phyloP scores from a whole-genome alignment of 2,888 invertebrate genomes.

The Embidobia sp. region DNA sequence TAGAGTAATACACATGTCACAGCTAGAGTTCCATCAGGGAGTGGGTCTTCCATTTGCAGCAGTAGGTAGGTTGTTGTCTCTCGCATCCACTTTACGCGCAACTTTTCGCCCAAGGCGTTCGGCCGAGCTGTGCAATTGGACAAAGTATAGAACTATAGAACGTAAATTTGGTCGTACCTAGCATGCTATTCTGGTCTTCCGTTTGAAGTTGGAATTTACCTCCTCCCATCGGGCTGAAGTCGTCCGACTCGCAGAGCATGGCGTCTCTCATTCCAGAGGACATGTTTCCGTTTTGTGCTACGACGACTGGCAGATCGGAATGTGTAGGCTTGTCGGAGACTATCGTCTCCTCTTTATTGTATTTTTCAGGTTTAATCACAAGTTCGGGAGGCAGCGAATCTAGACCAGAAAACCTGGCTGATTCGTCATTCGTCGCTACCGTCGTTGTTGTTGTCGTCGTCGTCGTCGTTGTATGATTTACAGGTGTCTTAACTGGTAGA shows the following conservation, averaged over 20 bases:
- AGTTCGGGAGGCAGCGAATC: constrained; percentile 72
- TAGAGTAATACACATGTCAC: constrained; percentile 88
- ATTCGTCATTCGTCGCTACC: constrained; percentile 63
- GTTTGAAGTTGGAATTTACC: constrained; percentile 87
- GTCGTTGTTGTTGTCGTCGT: constrained; percentile 61
- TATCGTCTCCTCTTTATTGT: constrained; percentile 64
- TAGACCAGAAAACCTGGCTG: constrained; percentile 61
- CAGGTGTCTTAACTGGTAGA: constrained; percentile 72
- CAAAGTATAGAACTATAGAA: constrained; percentile 41
- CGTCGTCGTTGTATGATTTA: constrained; percentile 65
- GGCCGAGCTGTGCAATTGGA: constrained; percentile 20
- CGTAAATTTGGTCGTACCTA: constrained; percentile 67
- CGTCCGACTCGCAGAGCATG: constrained; percentile 89
- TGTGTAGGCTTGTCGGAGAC: constrained; percentile 61
- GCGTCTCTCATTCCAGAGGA: constrained; percentile 85
- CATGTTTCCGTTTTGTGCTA: constrained; percentile 59
- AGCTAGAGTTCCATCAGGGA: constrained; percentile 88
- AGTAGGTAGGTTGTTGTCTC: not conserved
- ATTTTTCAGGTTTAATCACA: constrained; percentile 73
- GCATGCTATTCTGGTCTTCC: constrained; percentile 85
- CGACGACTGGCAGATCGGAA: constrained; percentile 56
- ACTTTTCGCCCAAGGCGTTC: constrained; percentile 24
- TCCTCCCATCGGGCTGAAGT: constrained; percentile 88
- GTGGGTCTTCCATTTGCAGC: constrained; percentile 67
- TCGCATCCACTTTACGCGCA: constrained; percentile 18